phyloP scores from a whole-genome alignment of 2,888 invertebrate species.

The Drosophila pseudotakahashii region DNA sequence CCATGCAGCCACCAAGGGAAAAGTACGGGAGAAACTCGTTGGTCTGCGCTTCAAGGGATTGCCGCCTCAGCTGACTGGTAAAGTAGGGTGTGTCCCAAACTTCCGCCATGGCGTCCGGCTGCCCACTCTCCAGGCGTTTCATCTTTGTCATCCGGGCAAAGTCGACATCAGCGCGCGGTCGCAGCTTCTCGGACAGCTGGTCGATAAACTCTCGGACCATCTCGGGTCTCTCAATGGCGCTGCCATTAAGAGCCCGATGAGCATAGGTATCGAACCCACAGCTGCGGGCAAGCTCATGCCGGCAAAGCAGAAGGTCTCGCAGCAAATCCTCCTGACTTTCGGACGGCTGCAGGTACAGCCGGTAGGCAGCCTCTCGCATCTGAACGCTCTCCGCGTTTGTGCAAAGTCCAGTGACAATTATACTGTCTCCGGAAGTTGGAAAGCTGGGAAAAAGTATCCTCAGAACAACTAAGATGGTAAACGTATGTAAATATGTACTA shows the following conservation, averaged over 20 bases:
- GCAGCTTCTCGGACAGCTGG: slow-evolving; percentile 89
- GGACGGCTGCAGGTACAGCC: slow-evolving; percentile 92
- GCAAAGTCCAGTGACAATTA: slow-evolving; percentile 92
- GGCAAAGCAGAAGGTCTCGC: slow-evolving; percentile 88
- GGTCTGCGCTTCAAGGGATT: slow-evolving; percentile 88
- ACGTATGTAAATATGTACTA: slow-evolving; percentile 81
- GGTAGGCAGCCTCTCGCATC: slow-evolving; percentile 94
- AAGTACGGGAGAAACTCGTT: slow-evolving; percentile 93
- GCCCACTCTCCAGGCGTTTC: slow-evolving; percentile 85
- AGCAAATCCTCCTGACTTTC: slow-evolving; percentile 90
- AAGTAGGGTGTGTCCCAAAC: slow-evolving; percentile 96
- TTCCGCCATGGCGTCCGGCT: slow-evolving; percentile 83
- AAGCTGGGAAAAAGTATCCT: slow-evolving; percentile 83
- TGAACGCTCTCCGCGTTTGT: slow-evolving; percentile 92
- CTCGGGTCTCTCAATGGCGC: slow-evolving; percentile 92
- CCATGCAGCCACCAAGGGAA: slow-evolving; percentile 97
- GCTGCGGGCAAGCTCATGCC: slow-evolving; percentile 92
- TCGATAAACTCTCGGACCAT: slow-evolving; percentile 93
- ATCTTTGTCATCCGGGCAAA: slow-evolving; percentile 90
- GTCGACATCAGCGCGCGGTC: slow-evolving; percentile 89
- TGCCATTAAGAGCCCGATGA: slow-evolving; percentile 94
- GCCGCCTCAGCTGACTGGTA: slow-evolving; percentile 89
- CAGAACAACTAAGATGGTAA: neutral
- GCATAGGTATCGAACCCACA: slow-evolving; percentile 96
- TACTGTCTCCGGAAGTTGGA: slow-evolving; percentile 88